A percentile compares a stretch with the other conserved stretches of the same genome.
Evolutionary conservation across 2,113 vertebrate species (phyloP).

Genomic region (Typhlomys cinereus): DNA sequence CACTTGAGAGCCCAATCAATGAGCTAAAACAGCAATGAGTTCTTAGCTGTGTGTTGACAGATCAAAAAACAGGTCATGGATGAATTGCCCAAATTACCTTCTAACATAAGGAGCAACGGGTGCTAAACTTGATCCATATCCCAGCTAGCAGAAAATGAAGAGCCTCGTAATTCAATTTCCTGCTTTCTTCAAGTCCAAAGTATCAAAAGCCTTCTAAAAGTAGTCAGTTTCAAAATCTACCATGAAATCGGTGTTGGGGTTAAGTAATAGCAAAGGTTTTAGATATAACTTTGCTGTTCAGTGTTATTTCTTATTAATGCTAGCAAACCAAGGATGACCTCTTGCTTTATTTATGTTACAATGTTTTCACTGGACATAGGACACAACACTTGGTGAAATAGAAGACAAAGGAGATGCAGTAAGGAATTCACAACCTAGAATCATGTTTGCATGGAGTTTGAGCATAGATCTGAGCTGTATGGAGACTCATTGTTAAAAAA

Average conservation of each 20-base stretch:
- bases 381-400: not conserved
- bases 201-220: conserved; percentile 61
- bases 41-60: conserved; percentile 30
- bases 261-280: not conserved
- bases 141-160: conserved; percentile 11
- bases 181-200: conserved; percentile 39
- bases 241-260: not conserved
- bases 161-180: conserved; percentile 57
- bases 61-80: conserved; percentile 49
- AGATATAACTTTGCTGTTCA: not conserved
- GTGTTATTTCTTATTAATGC: not conserved
- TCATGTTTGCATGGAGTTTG: not conserved
- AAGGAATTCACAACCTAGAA: not conserved
- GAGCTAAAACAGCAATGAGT: conserved; percentile 34
- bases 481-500: not conserved
- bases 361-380: not conserved
- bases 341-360: not conserved
- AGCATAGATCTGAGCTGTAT: not conserved
- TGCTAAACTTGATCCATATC: conserved; percentile 24
- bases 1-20: conserved; percentile 46
- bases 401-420: not conserved
- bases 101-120: conserved; percentile 23
- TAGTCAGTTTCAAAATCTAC: conserved; percentile 45
- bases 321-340: not conserved
- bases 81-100: conserved; percentile 50